Conservation (phyloP, 2,888 invertebrate genomes). For the Eupsilia transversa region DNA sequence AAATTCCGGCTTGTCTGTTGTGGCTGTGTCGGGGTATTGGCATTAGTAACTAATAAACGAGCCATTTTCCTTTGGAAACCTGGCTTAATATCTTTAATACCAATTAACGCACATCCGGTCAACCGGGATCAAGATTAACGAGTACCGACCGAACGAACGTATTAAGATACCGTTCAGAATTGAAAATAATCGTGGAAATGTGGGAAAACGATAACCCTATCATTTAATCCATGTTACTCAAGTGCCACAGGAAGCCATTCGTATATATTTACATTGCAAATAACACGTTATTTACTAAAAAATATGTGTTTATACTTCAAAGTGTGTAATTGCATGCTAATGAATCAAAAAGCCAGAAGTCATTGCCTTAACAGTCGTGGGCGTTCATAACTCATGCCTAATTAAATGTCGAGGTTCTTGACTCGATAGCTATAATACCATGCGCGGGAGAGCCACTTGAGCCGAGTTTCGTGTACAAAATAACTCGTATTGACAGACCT, state of each 20-base stretch:
- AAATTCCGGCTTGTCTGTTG: constrained; percentile 1
- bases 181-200: constrained; percentile 62
- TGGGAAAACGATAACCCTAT: constrained; percentile 27
- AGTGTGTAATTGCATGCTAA: constrained; percentile 79
- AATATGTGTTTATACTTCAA: constrained; percentile 47
- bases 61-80: constrained; percentile 55
- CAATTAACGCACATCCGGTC: constrained; percentile 79
- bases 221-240: constrained; percentile 35
- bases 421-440: constrained; percentile 75
- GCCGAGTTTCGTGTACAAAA: constrained; percentile 70
- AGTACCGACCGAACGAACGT: constrained; percentile 72
- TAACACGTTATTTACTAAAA: constrained; percentile 55
- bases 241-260: constrained; percentile 51
- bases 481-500: constrained; percentile 67
- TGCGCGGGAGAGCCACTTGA: constrained; percentile 67
- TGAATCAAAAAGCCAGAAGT: constrained; percentile 85
- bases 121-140: constrained; percentile 73
- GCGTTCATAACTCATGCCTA: constrained; percentile 86
- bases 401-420: constrained; percentile 87
- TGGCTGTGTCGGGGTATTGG: constrained; percentile 54
- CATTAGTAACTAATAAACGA: constrained; percentile 70
- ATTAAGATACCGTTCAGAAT: constrained; percentile 63
- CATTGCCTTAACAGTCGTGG: constrained; percentile 83
- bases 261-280: constrained; percentile 64
- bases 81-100: constrained; percentile 67